Percentiles rank a stretch among this genome's conserved stretches.
Conservation (phyloP, 2,797 vertebrate species). For the Microchirus variegatus region DNA sequence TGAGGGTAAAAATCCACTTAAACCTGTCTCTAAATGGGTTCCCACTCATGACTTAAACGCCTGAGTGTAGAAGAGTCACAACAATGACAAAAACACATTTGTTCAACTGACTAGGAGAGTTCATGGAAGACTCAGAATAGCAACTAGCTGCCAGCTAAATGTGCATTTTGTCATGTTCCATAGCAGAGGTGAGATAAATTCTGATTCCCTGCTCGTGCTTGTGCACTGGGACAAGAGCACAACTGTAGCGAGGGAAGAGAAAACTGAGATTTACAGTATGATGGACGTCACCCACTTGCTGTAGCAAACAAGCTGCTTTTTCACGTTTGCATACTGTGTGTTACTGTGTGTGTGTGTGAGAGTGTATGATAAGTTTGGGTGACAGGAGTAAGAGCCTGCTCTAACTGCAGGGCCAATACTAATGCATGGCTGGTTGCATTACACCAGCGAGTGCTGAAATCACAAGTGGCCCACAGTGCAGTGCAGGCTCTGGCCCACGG, state of each 20-base stretch:
- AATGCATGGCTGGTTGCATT: constrained; percentile 85
- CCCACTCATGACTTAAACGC: no score
- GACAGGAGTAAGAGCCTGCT: constrained; percentile 82
- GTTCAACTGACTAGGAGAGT: no score
- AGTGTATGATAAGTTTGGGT: constrained; percentile 78
- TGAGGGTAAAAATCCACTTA: no score
- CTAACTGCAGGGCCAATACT: constrained; percentile 83
- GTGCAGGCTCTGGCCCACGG: constrained; percentile 70
- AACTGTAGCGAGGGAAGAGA: not conserved
- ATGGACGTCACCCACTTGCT: constrained; percentile 10
- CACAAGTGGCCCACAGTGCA: constrained; percentile 78
- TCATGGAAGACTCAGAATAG: no score
- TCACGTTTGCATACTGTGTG: constrained; percentile 19
- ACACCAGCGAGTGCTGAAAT: constrained; percentile 79
- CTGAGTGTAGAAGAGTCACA: no score
- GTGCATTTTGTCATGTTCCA: no score
- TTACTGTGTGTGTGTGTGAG: constrained; percentile 23
- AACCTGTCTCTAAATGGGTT: no score
- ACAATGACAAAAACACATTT: no score
- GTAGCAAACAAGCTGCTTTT: constrained; percentile 35
- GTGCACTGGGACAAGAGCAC: no score
- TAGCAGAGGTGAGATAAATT: no score
- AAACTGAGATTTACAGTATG: constrained; percentile 26
- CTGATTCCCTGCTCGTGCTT: no score
- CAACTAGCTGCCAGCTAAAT: no score